Percentiles rank a stretch among this genome's conserved stretches.
These are phyloP conservation scores for Cheiracanthium punctorium DNA, from an alignment of 2,888 invertebrate species.

Conservation along the genomic window DNA sequence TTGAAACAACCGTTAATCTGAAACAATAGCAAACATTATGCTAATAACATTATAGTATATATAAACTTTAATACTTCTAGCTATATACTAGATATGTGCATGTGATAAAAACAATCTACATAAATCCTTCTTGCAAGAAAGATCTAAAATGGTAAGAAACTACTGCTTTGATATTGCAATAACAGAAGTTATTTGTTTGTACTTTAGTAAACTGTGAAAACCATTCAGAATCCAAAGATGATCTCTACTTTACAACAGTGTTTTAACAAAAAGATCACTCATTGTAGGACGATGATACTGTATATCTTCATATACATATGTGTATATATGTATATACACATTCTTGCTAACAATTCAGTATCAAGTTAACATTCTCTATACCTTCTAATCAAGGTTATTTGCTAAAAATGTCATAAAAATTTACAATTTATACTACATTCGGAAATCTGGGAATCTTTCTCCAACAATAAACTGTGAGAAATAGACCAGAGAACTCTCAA, in stretches of 20 bases:
- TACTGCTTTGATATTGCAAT: conserved; percentile 70
- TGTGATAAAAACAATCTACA: conserved; percentile 69
- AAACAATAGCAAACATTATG: conserved; percentile 65
- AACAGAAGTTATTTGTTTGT: conserved; percentile 70
- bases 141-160: conserved; percentile 69
- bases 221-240: conserved; percentile 57
- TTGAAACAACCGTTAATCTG: conserved; percentile 51
- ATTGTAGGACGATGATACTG: conserved; percentile 69
- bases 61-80: conserved; percentile 67
- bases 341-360: conserved; percentile 67
- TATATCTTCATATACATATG: conserved; percentile 50
- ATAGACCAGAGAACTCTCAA: conserved; percentile 36
- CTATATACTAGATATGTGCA: conserved; percentile 70
- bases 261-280: conserved; percentile 68
- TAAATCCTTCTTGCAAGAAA: conserved; percentile 56
- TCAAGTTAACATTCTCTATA: conserved; percentile 67
- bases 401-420: conserved; percentile 66
- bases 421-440: conserved; percentile 63
- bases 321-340: conserved; percentile 34
- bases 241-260: conserved; percentile 60
- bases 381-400: conserved; percentile 66
- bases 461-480: conserved; percentile 41
- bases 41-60: conserved; percentile 67
- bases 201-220: conserved; percentile 69
- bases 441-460: conserved; percentile 30